Evolutionary conservation across 2,888 invertebrate species (phyloP).

Genomic region (Tachina grossa): DNA sequence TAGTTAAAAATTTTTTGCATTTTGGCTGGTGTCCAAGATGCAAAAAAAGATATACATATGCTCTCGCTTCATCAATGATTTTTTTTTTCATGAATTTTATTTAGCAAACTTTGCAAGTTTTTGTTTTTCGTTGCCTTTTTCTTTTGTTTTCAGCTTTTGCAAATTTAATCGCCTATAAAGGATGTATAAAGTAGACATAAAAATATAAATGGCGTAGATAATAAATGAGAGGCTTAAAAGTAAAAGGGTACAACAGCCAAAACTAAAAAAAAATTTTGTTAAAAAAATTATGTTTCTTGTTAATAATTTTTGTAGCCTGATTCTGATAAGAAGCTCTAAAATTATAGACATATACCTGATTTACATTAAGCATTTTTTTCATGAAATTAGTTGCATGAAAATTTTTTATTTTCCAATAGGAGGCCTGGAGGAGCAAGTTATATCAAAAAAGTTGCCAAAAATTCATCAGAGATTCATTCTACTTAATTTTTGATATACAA

Average conservation of each 20-base stretch:
- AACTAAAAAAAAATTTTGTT: not conserved
- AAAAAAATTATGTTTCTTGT: too few relatives aligned
- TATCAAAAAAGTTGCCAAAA: too few relatives aligned
- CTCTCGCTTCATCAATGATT: not conserved
- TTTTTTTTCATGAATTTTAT: not conserved
- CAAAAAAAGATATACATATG: not conserved
- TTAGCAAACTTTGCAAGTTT: conserved; percentile 14
- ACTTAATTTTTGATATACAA: too few relatives aligned
- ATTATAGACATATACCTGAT: too few relatives aligned
- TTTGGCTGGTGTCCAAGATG: conserved; percentile 56
- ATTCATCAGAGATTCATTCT: too few relatives aligned
- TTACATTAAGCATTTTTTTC: too few relatives aligned
- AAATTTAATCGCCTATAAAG: conserved; percentile 5
- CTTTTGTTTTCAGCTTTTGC: conserved; percentile 27
- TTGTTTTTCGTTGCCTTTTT: not conserved
- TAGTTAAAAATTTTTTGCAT: conserved; percentile 52
- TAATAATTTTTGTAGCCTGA: too few relatives aligned
- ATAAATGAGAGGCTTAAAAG: not conserved
- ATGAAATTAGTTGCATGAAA: too few relatives aligned
- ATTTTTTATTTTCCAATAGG: too few relatives aligned
- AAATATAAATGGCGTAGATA: not conserved
- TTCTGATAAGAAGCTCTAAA: too few relatives aligned
- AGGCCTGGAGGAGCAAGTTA: too few relatives aligned
- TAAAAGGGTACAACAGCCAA: not conserved
- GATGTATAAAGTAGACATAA: not conserved